Percentiles rank a stretch among this genome's conserved stretches.
Conservation (phyloP, 2,113 vertebrate genomes). For the Menidia beryllina region DNA sequence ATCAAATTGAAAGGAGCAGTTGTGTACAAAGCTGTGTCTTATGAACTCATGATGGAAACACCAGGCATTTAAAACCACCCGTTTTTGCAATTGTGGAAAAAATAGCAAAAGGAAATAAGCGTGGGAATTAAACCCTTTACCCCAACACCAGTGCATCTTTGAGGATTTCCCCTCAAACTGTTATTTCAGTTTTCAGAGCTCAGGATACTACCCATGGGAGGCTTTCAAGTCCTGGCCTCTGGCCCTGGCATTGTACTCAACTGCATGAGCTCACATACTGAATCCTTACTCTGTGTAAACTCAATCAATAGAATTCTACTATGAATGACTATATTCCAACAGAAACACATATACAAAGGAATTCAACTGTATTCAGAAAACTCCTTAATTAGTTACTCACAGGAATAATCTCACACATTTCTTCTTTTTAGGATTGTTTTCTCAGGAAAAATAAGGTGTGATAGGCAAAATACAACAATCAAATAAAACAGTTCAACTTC, state of each 20-base stretch:
- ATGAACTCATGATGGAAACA: not conserved
- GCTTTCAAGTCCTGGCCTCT: not conserved
- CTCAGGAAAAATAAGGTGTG: not conserved
- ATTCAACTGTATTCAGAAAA: not conserved
- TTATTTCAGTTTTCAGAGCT: not conserved
- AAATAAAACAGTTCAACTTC: not conserved
- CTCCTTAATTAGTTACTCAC: not conserved
- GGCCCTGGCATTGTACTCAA: not conserved
- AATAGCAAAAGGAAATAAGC: not conserved
- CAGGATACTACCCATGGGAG: not conserved
- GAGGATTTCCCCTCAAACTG: not conserved
- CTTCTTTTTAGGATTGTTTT: not conserved
- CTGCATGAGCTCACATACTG: not conserved
- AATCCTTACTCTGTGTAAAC: not conserved
- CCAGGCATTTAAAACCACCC: too few species aligned
- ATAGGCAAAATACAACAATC: not conserved
- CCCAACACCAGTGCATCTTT: not conserved
- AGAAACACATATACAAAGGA: not conserved
- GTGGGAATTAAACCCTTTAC: not conserved
- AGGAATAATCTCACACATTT: not conserved
- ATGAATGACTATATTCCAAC: not conserved
- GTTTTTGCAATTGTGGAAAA: not conserved
- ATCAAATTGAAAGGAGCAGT: not conserved
- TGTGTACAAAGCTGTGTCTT: not conserved
- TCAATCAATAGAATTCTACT: slow-evolving; percentile 1